Percentiles rank a stretch among this genome's conserved stretches.
phyloP scores from a whole-genome alignment of 2,113 vertebrate species.

The Willisornis vidua region DNA sequence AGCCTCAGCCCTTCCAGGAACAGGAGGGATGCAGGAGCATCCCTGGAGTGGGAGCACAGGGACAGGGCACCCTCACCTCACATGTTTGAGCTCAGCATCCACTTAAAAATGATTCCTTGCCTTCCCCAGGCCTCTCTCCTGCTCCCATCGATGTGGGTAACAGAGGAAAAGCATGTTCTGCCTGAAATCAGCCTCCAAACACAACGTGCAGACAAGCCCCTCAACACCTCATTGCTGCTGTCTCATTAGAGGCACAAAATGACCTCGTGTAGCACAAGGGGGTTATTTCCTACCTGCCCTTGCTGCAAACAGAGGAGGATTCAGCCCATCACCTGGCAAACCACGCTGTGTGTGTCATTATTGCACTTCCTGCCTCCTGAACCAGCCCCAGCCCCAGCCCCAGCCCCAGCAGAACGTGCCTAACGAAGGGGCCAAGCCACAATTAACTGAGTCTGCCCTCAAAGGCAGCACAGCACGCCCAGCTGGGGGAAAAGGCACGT shows the following conservation, averaged over 20 bases:
- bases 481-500: neutral
- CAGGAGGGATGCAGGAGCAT: neutral
- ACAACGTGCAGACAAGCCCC: neutral
- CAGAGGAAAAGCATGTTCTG: neutral
- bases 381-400: neutral
- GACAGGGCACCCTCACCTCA: neutral
- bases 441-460: neutral
- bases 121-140: neutral
- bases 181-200: neutral
- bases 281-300: neutral
- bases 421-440: rapidly evolving
- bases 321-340: neutral
- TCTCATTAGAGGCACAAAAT: neutral
- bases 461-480: neutral
- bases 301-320: neutral
- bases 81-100: neutral
- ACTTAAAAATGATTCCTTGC: neutral
- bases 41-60: neutral
- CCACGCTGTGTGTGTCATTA: neutral
- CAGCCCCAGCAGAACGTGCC: neutral
- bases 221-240: neutral
- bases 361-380: neutral
- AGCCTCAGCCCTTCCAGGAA: neutral
- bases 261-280: neutral
- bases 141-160: neutral